These are phyloP conservation scores for Dryas iulia DNA, from an alignment of 1,140 invertebrate species.

Conservation along the genomic window DNA sequence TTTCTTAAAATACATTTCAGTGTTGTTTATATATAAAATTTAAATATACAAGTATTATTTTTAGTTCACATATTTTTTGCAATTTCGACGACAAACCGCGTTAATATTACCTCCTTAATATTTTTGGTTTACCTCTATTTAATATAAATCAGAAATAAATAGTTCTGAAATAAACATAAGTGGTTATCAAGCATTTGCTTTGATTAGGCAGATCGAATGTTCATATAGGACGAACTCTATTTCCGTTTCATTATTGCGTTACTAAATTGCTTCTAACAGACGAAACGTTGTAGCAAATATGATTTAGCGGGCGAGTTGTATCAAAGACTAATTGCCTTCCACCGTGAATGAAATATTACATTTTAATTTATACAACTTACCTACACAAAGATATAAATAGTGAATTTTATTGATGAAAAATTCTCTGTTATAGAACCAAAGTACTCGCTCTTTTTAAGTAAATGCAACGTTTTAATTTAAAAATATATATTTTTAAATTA, in stretches of 20 bases:
- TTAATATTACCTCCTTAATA: too few species aligned
- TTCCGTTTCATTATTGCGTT: conserved; percentile 53
- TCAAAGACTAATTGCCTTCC: conserved; percentile 64
- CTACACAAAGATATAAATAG: background rate
- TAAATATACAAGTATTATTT: too few species aligned
- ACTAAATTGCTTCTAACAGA: conserved; percentile 56
- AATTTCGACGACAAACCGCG: too few species aligned
- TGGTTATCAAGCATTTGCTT: background rate
- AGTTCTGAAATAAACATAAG: background rate
- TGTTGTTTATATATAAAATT: too few species aligned
- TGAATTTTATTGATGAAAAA: background rate
- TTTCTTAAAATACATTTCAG: too few species aligned
- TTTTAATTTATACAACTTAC: background rate
- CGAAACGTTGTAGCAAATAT: conserved; percentile 62
- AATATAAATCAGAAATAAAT: background rate
- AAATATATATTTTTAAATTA: too few species aligned
- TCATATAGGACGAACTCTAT: conserved; percentile 46
- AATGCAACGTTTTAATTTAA: too few species aligned
- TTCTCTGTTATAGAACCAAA: too few species aligned
- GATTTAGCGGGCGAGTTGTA: conserved; percentile 57
- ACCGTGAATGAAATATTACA: conserved; percentile 24
- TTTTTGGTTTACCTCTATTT: too few species aligned
- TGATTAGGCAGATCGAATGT: conserved; percentile 24
- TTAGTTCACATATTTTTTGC: too few species aligned
- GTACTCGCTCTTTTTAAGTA: too few species aligned